phyloP scores from a whole-genome alignment of 2,888 invertebrate genomes.

The Pasiphila rectangulata region DNA sequence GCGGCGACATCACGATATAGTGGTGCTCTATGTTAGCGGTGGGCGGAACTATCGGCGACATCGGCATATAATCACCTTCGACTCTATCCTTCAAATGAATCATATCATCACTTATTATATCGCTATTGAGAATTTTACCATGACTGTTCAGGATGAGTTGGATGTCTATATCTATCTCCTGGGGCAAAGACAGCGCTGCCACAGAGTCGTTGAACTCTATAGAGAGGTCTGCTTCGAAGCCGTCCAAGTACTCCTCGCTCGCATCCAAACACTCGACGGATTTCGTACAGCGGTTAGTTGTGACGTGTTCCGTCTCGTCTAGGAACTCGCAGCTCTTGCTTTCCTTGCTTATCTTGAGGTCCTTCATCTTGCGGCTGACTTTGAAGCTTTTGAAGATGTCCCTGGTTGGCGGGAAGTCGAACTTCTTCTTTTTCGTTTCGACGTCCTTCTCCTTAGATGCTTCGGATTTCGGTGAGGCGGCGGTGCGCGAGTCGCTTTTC shows the following conservation, averaged over 20 bases:
- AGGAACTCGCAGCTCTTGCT: slow-evolving; percentile 74
- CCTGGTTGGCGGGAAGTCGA: slow-evolving; percentile 72
- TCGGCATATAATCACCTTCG: slow-evolving; percentile 67
- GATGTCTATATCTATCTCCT: slow-evolving; percentile 66
- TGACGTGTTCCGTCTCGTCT: slow-evolving; percentile 58
- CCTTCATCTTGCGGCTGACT: slow-evolving; percentile 67
- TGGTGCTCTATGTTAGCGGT: slow-evolving; percentile 56
- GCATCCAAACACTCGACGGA: slow-evolving; percentile 68
- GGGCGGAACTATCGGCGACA: slow-evolving; percentile 64
- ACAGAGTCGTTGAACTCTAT: slow-evolving; percentile 56
- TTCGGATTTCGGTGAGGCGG: slow-evolving; percentile 61
- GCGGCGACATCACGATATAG: slow-evolving; percentile 71
- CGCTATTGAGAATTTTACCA: slow-evolving; percentile 45
- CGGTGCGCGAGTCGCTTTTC: slow-evolving; percentile 72
- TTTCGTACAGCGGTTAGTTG: slow-evolving; percentile 59
- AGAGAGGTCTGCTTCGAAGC: slow-evolving; percentile 56
- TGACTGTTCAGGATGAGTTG: slow-evolving; percentile 59
- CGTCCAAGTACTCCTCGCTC: slow-evolving; percentile 43
- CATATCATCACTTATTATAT: neutral
- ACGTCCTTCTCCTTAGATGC: slow-evolving; percentile 62
- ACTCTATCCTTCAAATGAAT: slow-evolving; percentile 41
- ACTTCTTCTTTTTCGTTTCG: slow-evolving; percentile 72
- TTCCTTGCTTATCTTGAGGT: slow-evolving; percentile 62
- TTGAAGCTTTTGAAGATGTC: slow-evolving; percentile 75
- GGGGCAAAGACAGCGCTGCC: slow-evolving; percentile 57